Evolutionary conservation across 2,113 vertebrate species (phyloP).

Genomic region (Hemiprocne comata): DNA sequence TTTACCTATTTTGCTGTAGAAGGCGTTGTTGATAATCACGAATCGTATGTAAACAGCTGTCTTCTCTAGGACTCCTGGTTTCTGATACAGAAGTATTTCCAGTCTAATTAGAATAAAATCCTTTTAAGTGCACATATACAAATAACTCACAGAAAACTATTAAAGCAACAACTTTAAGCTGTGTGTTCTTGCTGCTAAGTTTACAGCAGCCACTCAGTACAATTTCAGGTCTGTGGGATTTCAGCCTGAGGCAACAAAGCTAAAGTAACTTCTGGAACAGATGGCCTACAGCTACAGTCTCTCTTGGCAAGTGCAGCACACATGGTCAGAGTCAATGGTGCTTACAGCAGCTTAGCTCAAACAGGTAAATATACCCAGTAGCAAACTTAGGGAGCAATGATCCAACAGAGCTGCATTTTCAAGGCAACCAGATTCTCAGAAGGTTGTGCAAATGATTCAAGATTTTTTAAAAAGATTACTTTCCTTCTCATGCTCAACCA

Average conservation of each 20-base stretch:
- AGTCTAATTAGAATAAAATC: conserved; percentile 52
- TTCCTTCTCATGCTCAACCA: background rate
- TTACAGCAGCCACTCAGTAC: background rate
- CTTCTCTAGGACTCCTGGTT: conserved; percentile 39
- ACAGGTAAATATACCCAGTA: background rate
- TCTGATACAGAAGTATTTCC: background rate
- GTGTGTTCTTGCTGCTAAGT: background rate
- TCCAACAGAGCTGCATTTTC: background rate
- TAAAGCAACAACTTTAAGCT: background rate
- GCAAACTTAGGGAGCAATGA: background rate
- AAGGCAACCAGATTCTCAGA: background rate
- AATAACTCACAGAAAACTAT: background rate
- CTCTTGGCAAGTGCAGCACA: background rate
- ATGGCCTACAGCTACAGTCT: background rate
- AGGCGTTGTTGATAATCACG: conserved; percentile 83
- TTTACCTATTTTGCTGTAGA: conserved; percentile 86
- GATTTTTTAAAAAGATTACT: background rate
- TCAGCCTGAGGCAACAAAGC: background rate
- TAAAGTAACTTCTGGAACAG: conserved; percentile 6
- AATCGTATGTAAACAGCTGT: conserved; percentile 70
- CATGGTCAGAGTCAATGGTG: background rate
- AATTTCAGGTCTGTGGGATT: background rate
- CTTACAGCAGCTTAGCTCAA: background rate
- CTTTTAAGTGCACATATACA: background rate
- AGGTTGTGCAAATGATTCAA: background rate